Evolutionary conservation across 2,888 invertebrate genomes (phyloP), one percentile per base, ranked within the genome.

Genomic region (Petrophora chlorosata): DNA sequence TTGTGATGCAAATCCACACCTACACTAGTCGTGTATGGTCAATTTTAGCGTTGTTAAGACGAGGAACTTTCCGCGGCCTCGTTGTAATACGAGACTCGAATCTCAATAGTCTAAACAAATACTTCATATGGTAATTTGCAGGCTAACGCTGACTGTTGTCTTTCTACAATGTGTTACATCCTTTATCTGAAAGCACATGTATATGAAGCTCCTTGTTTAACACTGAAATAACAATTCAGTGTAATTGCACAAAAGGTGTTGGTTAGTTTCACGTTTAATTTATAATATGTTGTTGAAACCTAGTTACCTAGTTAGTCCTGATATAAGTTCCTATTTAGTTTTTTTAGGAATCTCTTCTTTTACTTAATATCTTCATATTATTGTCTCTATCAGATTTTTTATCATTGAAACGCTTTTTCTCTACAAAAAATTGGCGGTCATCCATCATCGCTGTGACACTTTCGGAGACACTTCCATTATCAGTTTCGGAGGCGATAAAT

Each of bases 31-130:
- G 50, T 64, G 65, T 77, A 72, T 79, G 81, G 84, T 79, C 79
- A 83, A 85, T 83, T 84, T 80, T 69, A 71, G 74, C 69, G 77
- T 80, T 80, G 85, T 83, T 73, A 76, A 82, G 76, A 80, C 78
- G 74, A 64, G 56, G 59, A 66, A 80, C 87, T 88, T 88, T 88
- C 87, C 85, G 78, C 65, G 85, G 52, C 85, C 85, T 71, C 79
- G 65, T 74, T 85, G 73, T 52, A 53, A 53, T 55, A 73, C 71
- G 66, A 66, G 73, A 62, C 73, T 54, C 61, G 81, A 79, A 74
- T 83, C 72, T 61, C 75, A 82, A 84, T 81, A 68, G 60, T 68
- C 67, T 61, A 61, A 69, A 76, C 76, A 79, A 74, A 79, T 72
- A 76, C 74, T 58, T 66, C 69, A 56, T 78, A 83, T 84, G 82